These are phyloP conservation scores for Tipula confusa DNA, from an alignment of 2,888 invertebrate genomes.

Conservation along the genomic window DNA sequence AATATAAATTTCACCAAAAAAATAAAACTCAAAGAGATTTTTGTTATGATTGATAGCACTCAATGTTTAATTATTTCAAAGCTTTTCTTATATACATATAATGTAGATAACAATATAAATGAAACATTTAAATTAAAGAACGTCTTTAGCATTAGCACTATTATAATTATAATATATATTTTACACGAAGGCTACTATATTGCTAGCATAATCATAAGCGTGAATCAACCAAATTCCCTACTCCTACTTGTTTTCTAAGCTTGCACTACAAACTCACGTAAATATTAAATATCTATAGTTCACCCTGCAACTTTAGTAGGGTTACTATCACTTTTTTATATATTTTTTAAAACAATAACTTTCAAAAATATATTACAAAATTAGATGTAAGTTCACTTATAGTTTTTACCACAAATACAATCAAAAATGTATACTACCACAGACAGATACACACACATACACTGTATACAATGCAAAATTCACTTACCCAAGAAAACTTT, in stretches of 20 bases:
- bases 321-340: background rate
- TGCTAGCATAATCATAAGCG: background rate
- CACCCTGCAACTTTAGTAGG: background rate
- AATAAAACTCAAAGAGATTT: no score
- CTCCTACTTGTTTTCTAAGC: background rate
- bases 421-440: background rate
- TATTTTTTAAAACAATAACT: background rate
- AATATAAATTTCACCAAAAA: no score
- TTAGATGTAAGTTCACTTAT: background rate
- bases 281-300: background rate
- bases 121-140: no score
- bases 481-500: slow-evolving; percentile 25
- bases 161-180: no score
- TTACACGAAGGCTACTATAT: no score
- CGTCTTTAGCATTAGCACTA: no score
- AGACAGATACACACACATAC: background rate
- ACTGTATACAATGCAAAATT: background rate
- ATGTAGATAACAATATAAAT: no score
- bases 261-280: background rate
- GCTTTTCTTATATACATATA: no score
- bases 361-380: background rate
- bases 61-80: no score
- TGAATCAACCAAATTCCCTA: background rate
- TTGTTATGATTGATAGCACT: no score
- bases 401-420: background rate